These are phyloP conservation scores for Urophycis tenuis DNA, from an alignment of 2,797 vertebrate species.

Conservation along the genomic window DNA sequence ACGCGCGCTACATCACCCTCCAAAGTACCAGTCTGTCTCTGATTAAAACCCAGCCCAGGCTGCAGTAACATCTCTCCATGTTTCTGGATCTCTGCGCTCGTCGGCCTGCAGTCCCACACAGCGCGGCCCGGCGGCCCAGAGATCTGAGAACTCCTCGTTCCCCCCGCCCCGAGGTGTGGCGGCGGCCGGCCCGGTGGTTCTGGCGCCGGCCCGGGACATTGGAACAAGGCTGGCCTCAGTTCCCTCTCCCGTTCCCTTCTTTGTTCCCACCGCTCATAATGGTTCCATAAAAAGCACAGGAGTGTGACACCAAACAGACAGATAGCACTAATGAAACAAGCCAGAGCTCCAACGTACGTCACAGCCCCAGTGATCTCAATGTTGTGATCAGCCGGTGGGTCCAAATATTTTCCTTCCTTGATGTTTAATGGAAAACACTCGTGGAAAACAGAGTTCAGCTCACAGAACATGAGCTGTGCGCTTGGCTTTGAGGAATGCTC, in stretches of 20 bases:
- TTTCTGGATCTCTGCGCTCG: slow-evolving; percentile 38
- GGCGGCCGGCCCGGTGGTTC: slow-evolving; percentile 16
- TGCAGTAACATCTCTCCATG: slow-evolving; percentile 25
- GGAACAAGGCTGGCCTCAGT: slow-evolving; percentile 30
- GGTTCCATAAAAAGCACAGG: slow-evolving; percentile 54
- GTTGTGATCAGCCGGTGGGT: slow-evolving; percentile 5
- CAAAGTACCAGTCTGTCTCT: slow-evolving; percentile 40
- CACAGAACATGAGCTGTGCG: neutral
- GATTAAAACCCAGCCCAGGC: slow-evolving; percentile 43
- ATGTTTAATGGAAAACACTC: neutral
- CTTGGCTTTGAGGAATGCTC: neutral
- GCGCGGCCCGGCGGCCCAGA: neutral
- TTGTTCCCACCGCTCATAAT: slow-evolving; percentile 41
- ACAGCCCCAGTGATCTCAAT: neutral
- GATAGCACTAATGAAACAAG: slow-evolving; percentile 33
- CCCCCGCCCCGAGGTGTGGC: slow-evolving; percentile 18
- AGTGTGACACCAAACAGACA: slow-evolving; percentile 48
- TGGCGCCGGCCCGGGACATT: slow-evolving; percentile 32
- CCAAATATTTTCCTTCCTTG: neutral
- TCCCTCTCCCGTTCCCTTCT: slow-evolving; percentile 24
- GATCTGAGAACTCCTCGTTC: neutral
- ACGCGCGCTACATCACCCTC: neutral
- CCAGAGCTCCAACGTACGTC: slow-evolving; percentile 28
- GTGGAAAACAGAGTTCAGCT: neutral
- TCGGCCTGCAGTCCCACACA: neutral